phyloP scores from a whole-genome alignment of 2,797 vertebrate genomes.

The Anas bernieri region DNA sequence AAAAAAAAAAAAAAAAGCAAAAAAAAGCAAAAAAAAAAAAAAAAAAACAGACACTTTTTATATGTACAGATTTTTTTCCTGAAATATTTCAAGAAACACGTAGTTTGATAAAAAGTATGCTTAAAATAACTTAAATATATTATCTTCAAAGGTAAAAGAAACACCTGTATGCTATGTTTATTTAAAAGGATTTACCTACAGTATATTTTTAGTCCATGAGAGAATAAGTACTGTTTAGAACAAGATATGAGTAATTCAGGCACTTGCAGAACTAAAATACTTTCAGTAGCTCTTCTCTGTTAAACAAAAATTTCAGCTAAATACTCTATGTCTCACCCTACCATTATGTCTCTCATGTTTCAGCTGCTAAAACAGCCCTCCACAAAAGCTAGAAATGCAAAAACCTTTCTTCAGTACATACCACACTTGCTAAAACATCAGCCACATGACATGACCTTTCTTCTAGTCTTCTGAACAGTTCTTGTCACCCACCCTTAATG shows the following conservation, averaged over 20 bases:
- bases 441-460: background rate
- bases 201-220: background rate
- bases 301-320: background rate
- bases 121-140: background rate
- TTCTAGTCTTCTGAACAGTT: background rate
- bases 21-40: background rate
- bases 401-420: background rate
- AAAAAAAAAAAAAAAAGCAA: background rate
- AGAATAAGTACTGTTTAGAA: background rate
- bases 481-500: background rate
- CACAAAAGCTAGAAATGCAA: background rate
- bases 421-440: background rate
- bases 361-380: background rate
- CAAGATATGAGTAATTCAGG: background rate
- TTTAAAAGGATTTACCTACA: background rate
- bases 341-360: background rate
- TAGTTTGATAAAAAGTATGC: background rate
- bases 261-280: background rate
- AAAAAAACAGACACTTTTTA: background rate
- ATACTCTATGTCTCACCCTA: fast-evolving
- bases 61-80: background rate
- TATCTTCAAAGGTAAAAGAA: background rate
- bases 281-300: background rate
- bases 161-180: background rate
- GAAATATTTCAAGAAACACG: background rate